Base-by-base conservation (phyloP, 2,888 invertebrate genomes). In the Eutolmus rufibarbis region DNA sequence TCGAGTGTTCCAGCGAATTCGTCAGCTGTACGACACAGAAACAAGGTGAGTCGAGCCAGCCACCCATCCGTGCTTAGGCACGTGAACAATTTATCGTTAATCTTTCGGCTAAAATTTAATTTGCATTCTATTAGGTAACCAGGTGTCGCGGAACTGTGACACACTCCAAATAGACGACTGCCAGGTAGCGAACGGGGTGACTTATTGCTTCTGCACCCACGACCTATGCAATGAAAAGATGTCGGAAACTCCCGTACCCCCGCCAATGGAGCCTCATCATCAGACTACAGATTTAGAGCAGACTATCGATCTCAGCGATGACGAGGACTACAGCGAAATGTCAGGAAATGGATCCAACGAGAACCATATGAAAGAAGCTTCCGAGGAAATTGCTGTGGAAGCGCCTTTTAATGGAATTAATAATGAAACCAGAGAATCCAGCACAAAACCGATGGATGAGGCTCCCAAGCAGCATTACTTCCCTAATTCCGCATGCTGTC, bases 171-270 rank as follows among this genome's bases (percentile, higher is more conserved):
- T 89, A 23, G 88, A 89, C 74, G 89, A 89, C 74, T 89, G 89
- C 78, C 84, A 89, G 56, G 88, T 86, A 79, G 89, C 89, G 31
- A 89, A 89, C 66, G 88, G 88, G 28, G 86, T 89, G 12, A 87
- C 86, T 34, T 89, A 89, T 77, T 89, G 89, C 88, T 89, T 88
- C 84, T 89, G 89, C 77, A 87, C 84, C 9, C 66, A 79, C 56
- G 88, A 89, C 28, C 76, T 89, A 8, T 89, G 89, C 81, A 89
- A 89, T 77, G 88, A 87, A 5, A 85, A 28, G n/a, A 66, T 66
- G 28, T 28, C 66, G 66, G 66, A 66, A 28, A 8, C 66, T 3
- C 66, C 28, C 0, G 12, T 66, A 4, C 28, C 23, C 19, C 2
- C 9, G 12, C 28, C 12, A 14, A 46, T 12, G 28, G 14, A 19